These are phyloP conservation scores for Anniella stebbinsi DNA, from an alignment of 2,797 vertebrate species.

Conservation along the genomic window DNA sequence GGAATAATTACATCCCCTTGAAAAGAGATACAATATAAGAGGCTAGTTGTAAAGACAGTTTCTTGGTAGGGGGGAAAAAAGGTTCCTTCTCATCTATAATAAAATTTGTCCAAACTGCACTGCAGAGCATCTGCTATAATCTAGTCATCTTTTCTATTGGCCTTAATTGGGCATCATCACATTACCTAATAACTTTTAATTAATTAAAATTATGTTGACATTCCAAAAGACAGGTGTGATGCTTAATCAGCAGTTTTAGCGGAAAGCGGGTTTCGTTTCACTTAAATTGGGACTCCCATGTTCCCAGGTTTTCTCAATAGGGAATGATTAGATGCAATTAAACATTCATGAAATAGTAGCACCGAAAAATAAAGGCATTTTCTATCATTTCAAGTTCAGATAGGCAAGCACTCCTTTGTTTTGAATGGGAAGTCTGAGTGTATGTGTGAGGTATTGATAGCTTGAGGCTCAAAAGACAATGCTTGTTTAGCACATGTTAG, in stretches of 20 bases:
- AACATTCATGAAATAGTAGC: background rate
- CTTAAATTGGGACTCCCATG: constrained; percentile 18
- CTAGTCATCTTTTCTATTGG: constrained; percentile 2
- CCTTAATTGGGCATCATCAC: constrained; percentile 29
- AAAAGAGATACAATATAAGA: background rate
- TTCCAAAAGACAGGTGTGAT: background rate
- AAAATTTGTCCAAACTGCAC: constrained; percentile 24
- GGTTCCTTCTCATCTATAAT: background rate
- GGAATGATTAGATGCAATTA: constrained; percentile 32
- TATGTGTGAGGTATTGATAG: background rate
- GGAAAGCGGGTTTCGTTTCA: constrained; percentile 16
- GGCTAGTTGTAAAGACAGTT: background rate
- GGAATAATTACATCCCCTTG: background rate
- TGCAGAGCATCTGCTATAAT: constrained; percentile 3
- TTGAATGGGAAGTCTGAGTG: background rate
- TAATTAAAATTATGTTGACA: constrained; percentile 37
- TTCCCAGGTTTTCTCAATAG: constrained; percentile 3
- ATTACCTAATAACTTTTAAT: background rate
- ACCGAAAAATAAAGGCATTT: constrained; percentile 1
- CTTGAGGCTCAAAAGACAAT: background rate
- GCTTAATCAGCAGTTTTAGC: constrained; percentile 19
- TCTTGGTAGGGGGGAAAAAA: background rate
- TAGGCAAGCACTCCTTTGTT: background rate
- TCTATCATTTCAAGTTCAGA: background rate
- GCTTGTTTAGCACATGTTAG: background rate